These are phyloP conservation scores for Cordilura impudica DNA, from an alignment of 2,888 invertebrate genomes.

Conservation along the genomic window DNA sequence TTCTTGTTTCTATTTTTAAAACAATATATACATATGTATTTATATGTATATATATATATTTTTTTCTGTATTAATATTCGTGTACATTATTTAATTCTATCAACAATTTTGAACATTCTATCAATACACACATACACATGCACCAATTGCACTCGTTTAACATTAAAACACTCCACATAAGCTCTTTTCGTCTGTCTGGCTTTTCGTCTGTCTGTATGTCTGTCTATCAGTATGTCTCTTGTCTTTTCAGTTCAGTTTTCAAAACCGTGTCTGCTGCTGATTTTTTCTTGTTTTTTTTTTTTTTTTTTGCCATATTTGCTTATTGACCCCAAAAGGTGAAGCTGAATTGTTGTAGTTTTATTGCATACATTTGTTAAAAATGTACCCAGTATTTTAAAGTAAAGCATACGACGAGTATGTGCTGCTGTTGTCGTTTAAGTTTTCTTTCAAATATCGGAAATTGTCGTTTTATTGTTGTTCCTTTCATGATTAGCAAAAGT, in stretches of 20 bases:
- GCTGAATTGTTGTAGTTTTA: constrained; percentile 60
- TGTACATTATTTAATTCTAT: neutral
- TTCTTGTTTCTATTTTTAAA: no score
- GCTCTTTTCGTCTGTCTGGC: constrained; percentile 21
- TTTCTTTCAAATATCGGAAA: constrained; percentile 36
- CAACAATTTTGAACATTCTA: neutral
- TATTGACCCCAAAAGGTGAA: constrained; percentile 66
- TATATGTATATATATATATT: no score
- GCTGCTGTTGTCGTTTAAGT: neutral
- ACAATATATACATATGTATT: no score
- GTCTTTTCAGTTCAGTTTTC: constrained; percentile 10
- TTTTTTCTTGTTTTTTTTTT: constrained; percentile 2
- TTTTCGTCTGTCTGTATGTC: constrained; percentile 17
- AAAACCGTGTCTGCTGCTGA: constrained; percentile 20
- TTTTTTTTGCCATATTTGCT: constrained; percentile 57
- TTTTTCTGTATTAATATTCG: neutral
- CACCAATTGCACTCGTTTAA: constrained; percentile 14
- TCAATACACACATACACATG: neutral
- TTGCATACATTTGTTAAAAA: constrained; percentile 44
- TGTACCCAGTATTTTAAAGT: constrained; percentile 19
- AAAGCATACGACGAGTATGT: neutral
- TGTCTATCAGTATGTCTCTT: constrained; percentile 41
- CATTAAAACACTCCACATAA: constrained; percentile 37
- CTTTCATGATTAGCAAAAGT: neutral
- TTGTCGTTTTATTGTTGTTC: constrained; percentile 21